phyloP scores from a whole-genome alignment of 2,113 vertebrate species.

The Cavia aperea region DNA sequence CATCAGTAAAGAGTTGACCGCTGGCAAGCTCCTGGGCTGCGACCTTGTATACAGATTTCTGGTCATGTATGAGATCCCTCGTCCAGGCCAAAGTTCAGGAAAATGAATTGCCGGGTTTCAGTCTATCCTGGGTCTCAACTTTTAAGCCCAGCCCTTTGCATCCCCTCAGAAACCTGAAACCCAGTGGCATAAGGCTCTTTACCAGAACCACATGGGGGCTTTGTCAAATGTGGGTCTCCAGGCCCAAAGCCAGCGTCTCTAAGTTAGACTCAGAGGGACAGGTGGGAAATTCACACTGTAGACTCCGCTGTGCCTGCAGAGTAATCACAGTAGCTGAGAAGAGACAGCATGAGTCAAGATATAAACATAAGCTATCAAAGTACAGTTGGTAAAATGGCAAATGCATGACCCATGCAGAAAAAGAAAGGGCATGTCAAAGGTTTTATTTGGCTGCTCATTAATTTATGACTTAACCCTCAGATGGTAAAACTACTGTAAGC shows the following conservation, averaged over 20 bases:
- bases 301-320: not conserved
- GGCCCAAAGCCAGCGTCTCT: not conserved
- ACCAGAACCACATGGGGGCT: not conserved
- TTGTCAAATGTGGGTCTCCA: not conserved
- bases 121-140: not conserved
- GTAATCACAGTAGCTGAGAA: not conserved
- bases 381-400: conserved; percentile 4
- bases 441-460: conserved; percentile 12
- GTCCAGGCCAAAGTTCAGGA: not conserved
- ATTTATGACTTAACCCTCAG: not conserved
- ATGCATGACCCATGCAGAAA: not conserved
- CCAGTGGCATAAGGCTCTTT: not conserved
- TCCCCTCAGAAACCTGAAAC: not conserved
- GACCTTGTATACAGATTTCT: not conserved
- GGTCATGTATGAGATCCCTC: not conserved
- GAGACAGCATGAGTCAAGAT: not conserved
- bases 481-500: not conserved
- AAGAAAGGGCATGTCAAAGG: not conserved
- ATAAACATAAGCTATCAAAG: not conserved
- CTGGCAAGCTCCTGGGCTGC: not conserved
- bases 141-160: not conserved
- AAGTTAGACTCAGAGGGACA: not conserved
- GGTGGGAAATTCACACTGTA: not conserved
- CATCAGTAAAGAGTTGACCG: not conserved
- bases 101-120: not conserved